Percentiles rank a stretch among this genome's conserved stretches.
These are phyloP conservation scores for Caenorhabditis virilis DNA, from an alignment of 2,888 invertebrate species.

Conservation along the genomic window DNA sequence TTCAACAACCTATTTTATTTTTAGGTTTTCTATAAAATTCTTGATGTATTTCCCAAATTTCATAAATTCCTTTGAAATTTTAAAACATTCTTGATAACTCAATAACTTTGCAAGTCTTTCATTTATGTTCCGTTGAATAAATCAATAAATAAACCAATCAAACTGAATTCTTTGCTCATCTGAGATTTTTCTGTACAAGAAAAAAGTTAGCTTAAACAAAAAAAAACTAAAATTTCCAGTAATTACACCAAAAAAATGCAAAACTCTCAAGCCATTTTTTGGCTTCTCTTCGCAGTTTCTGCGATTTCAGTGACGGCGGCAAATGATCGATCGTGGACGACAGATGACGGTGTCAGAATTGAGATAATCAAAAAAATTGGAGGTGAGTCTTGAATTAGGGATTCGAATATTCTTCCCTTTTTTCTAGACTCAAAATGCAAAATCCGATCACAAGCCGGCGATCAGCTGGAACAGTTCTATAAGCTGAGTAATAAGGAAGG, in stretches of 20 bases:
- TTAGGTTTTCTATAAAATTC: too few species aligned
- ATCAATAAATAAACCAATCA: too few species aligned
- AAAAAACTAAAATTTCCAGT: background rate
- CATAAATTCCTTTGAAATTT: too few species aligned
- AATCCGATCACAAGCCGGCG: constrained; percentile 60
- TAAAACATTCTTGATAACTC: too few species aligned
- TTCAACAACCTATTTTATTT: too few species aligned
- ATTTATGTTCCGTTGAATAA: too few species aligned
- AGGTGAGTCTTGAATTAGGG: constrained; percentile 48
- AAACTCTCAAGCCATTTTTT: background rate
- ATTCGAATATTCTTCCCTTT: background rate
- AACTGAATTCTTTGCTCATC: too few species aligned
- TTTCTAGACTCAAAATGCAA: constrained; percentile 64
- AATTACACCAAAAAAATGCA: background rate
- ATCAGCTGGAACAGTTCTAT: constrained; percentile 66
- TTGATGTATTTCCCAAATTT: too few species aligned
- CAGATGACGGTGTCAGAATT: constrained; percentile 66
- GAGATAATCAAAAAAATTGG: constrained; percentile 68
- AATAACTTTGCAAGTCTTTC: too few species aligned
- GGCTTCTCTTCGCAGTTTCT: background rate
- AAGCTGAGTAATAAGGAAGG: constrained; percentile 64
- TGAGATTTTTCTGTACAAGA: too few species aligned
- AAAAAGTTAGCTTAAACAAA: too few species aligned
- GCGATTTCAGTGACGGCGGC: background rate
- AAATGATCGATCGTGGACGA: constrained; percentile 61